phyloP scores from a whole-genome alignment of 2,888 invertebrate genomes.

The Drosophila robusta region DNA sequence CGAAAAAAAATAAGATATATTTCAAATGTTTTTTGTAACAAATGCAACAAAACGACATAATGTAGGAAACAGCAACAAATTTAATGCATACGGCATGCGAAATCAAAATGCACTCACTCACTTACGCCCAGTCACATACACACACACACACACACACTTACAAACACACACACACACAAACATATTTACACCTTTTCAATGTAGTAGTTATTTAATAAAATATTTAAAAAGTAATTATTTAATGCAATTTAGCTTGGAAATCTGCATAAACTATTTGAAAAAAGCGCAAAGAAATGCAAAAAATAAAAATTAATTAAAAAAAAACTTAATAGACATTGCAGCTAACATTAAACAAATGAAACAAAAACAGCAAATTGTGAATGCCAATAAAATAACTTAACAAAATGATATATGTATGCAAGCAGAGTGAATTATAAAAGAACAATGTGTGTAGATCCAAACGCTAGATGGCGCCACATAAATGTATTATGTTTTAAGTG shows the following conservation, averaged over 20 bases:
- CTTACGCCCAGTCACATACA: constrained; percentile 16
- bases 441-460: constrained; percentile 21
- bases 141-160: constrained; percentile 16
- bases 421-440: constrained; percentile 12
- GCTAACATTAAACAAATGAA: constrained; percentile 1
- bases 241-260: constrained; percentile 56
- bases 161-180: constrained; percentile 5
- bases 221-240: constrained; percentile 59
- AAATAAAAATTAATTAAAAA: constrained; percentile 5
- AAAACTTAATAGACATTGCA: constrained; percentile 10
- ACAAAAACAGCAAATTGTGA: constrained; percentile 32
- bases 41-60: constrained; percentile 25
- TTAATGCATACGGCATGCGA: constrained; percentile 14
- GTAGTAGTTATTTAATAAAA: constrained; percentile 62
- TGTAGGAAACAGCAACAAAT: constrained; percentile 23
- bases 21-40: constrained; percentile 28
- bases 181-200: constrained; percentile 42
- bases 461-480: constrained; percentile 32
- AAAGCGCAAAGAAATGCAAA: constrained; percentile 28
- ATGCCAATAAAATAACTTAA: constrained; percentile 28
- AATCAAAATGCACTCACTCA: constrained; percentile 29
- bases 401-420: constrained; percentile 3
- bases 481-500: constrained; percentile 18
- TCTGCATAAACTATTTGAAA: constrained; percentile 30
- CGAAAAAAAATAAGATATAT: constrained; percentile 26